These are phyloP conservation scores for Acanthochromis polyacanthus DNA, from an alignment of 2,113 vertebrate species.

Conservation along the genomic window DNA sequence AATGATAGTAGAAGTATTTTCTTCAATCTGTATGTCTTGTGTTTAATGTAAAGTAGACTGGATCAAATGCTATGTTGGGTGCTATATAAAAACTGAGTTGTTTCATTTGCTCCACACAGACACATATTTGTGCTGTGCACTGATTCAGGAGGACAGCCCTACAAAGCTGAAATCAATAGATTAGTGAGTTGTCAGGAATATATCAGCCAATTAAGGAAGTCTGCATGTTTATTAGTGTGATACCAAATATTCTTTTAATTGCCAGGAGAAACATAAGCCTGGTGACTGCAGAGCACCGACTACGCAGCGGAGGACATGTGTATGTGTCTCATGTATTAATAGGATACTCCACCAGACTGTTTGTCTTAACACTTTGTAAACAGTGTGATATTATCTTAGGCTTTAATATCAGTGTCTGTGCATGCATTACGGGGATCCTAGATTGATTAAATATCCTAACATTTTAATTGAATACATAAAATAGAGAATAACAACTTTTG, in stretches of 20 bases:
- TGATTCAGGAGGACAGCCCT: not conserved
- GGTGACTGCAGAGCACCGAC: constrained; percentile 7
- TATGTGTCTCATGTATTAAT: constrained; percentile 40
- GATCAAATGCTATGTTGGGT: too few species aligned
- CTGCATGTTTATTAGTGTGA: constrained; percentile 50
- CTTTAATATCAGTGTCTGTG: constrained; percentile 45
- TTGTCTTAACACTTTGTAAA: constrained; percentile 59
- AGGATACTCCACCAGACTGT: constrained; percentile 34
- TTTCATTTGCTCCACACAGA: too few species aligned
- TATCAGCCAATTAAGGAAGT: constrained; percentile 19
- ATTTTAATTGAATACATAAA: constrained; percentile 49
- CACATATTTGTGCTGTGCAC: not conserved
- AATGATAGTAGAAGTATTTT: too few species aligned
- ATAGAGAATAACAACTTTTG: constrained; percentile 36
- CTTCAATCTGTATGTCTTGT: too few species aligned
- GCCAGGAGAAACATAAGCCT: constrained; percentile 37
- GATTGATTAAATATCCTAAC: constrained; percentile 41
- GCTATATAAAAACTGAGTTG: too few species aligned
- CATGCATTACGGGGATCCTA: constrained; percentile 32
- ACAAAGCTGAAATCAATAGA: constrained; percentile 23
- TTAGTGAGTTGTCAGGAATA: constrained; percentile 34
- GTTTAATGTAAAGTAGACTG: too few species aligned
- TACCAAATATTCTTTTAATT: constrained; percentile 57
- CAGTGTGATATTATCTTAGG: constrained; percentile 34
- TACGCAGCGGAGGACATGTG: constrained; percentile 19